Evolutionary conservation across 2,797 vertebrate species (phyloP).

Genomic region (Novumbra hubbsi): DNA sequence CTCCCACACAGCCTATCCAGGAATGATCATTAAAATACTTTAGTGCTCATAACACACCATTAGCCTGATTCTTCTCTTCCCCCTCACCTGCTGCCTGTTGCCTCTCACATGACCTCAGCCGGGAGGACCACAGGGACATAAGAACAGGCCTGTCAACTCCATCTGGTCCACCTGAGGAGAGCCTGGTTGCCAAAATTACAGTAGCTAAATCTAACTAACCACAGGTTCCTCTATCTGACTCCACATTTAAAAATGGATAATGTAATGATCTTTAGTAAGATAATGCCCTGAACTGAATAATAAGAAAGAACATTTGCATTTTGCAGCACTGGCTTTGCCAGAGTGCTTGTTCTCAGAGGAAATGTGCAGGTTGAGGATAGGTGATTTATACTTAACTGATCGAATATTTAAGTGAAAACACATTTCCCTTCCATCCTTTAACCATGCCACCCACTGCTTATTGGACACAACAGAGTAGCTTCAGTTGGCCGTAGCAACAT

Average conservation of each 20-base stretch:
- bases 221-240: slow-evolving; percentile 48
- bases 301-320: slow-evolving; percentile 32
- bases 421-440: slow-evolving; percentile 4
- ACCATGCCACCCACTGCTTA: slow-evolving; percentile 33
- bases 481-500: slow-evolving; percentile 30
- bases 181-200: slow-evolving; percentile 39
- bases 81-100: neutral
- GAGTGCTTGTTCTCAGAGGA: neutral
- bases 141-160: neutral
- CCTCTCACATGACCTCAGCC: neutral
- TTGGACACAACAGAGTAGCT: slow-evolving; percentile 41
- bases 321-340: slow-evolving; percentile 8
- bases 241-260: slow-evolving; percentile 47
- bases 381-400: neutral
- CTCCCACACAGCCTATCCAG: neutral
- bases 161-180: slow-evolving; percentile 24
- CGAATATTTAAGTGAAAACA: neutral
- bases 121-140: neutral
- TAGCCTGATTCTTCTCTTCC: neutral
- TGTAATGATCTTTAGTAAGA: slow-evolving; percentile 46
- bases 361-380: neutral
- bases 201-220: slow-evolving; percentile 41
- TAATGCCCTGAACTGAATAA: slow-evolving; percentile 57
- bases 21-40: neutral
- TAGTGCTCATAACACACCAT: neutral